Conservation (phyloP, 2,797 vertebrate species). For the Octomys mimax region DNA sequence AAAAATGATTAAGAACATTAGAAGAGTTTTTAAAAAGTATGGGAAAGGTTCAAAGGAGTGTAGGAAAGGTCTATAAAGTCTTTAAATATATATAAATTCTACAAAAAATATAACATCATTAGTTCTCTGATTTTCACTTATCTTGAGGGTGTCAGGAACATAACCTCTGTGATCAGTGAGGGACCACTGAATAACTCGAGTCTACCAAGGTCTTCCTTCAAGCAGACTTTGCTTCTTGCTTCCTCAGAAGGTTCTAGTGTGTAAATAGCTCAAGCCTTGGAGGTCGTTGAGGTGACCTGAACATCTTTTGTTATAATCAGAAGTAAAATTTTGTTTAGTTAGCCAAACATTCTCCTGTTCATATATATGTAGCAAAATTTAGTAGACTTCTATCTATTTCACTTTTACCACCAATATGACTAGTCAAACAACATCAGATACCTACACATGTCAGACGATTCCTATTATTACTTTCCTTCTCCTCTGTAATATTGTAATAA, state of each 20-base stretch:
- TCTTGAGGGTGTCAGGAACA: too few species aligned
- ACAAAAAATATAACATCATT: too few species aligned
- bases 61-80: too few species aligned
- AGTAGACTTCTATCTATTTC: background rate
- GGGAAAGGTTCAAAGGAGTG: too few species aligned
- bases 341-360: background rate
- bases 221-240: background rate
- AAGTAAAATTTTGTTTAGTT: background rate
- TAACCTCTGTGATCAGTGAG: too few species aligned
- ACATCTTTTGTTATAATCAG: background rate
- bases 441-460: background rate
- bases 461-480: background rate
- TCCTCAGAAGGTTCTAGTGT: background rate
- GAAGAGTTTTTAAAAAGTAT: too few species aligned
- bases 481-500: background rate
- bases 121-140: too few species aligned
- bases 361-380: background rate
- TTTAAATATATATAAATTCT: too few species aligned
- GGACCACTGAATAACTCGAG: background rate
- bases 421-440: background rate
- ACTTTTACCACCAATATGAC: background rate
- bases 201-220: background rate
- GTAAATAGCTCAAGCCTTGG: background rate
- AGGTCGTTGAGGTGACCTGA: background rate
- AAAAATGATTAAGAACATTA: too few species aligned